Conservation (phyloP, 2,888 invertebrate genomes). For the Didymodactylos carnosus region DNA sequence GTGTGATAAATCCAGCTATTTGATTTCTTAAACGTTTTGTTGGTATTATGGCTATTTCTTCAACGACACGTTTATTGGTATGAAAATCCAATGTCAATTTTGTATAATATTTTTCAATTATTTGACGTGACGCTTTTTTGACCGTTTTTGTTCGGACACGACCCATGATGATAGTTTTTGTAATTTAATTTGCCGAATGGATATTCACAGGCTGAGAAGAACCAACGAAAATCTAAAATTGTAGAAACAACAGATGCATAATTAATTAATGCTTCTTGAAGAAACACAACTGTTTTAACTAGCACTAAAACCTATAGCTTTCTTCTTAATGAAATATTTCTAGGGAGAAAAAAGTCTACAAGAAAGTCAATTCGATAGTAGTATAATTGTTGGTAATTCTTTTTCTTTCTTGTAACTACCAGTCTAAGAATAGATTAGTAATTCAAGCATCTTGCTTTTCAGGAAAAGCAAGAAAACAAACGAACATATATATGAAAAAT, state of each 20-base stretch:
- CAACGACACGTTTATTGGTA: slow-evolving; percentile 96
- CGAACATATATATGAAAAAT: too few species aligned
- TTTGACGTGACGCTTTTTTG: slow-evolving; percentile 94
- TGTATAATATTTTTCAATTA: slow-evolving; percentile 98
- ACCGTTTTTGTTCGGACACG: slow-evolving; percentile 98
- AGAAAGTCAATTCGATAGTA: too few species aligned
- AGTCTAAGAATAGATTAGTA: too few species aligned
- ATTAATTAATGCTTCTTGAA: neutral
- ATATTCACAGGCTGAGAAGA: neutral
- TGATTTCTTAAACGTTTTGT: slow-evolving; percentile 91
- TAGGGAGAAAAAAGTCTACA: too few species aligned
- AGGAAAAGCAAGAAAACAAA: too few species aligned
- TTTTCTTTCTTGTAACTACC: too few species aligned
- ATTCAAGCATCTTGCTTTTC: too few species aligned
- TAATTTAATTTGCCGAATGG: neutral
- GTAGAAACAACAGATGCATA: neutral
- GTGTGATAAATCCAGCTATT: slow-evolving; percentile 97
- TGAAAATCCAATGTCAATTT: slow-evolving; percentile 91
- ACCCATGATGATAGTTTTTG: slow-evolving; percentile 44
- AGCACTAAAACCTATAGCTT: too few species aligned
- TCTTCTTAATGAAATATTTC: too few species aligned
- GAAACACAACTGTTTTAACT: too few species aligned
- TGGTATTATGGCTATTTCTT: slow-evolving; percentile 97
- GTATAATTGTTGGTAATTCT: too few species aligned
- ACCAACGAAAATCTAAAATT: neutral